Evolutionary conservation across 2,113 vertebrate genomes (phyloP).

Genomic region (Amazona guildingii): DNA sequence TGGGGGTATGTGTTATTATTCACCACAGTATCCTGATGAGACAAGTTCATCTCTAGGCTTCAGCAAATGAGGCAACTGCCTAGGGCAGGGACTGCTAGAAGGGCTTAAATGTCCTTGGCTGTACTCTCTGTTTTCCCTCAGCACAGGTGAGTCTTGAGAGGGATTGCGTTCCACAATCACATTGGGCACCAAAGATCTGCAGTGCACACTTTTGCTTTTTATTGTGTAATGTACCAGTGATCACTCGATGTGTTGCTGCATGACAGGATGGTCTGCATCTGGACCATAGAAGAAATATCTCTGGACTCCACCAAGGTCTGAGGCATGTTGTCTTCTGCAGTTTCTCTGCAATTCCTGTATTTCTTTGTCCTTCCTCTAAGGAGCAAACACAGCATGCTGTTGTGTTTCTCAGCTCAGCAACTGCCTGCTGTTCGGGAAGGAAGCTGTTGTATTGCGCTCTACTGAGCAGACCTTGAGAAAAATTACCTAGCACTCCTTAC

Average conservation of each 20-base stretch:
- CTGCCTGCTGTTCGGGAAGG: background rate
- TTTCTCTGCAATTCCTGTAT: background rate
- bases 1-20: background rate
- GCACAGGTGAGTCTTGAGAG: background rate
- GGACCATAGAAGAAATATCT: background rate
- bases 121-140: background rate
- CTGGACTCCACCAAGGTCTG: background rate
- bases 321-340: accelerated
- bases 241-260: background rate
- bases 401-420: background rate
- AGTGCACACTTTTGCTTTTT: background rate
- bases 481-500: background rate
- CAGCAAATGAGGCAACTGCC: constrained; percentile 5
- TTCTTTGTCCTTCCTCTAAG: background rate
- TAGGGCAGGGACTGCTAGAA: background rate
- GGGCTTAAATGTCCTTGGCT: background rate
- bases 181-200: background rate
- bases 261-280: background rate
- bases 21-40: background rate
- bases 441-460: background rate
- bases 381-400: background rate
- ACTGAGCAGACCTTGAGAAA: background rate
- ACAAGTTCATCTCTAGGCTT: background rate
- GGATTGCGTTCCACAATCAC: background rate
- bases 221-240: accelerated